Base-by-base conservation (phyloP, 2,113 vertebrate genomes). In the Ahaetulla prasina region DNA sequence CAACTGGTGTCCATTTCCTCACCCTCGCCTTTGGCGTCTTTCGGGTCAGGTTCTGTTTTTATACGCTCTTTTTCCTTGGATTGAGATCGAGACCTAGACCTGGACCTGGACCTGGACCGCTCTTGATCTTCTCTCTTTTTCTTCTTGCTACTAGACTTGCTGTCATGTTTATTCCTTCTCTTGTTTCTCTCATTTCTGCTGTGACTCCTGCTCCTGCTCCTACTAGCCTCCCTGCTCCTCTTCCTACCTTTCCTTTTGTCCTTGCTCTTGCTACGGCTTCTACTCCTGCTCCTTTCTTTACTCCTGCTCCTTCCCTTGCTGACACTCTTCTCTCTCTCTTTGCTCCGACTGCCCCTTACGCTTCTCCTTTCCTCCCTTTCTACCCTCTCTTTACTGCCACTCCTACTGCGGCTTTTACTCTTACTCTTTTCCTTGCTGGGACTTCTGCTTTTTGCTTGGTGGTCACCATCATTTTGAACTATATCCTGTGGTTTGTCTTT, bases 121-220 rank as follows among this genome's bases (percentile, higher is more conserved):
- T 98, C 98, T 0, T 96, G 97, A 55, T 97, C 97, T 88, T 94
- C 94, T 96, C 97, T 98, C 97, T 98, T 99, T 49, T 96, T 98
- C 30, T 98, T 99, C 94, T 98, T 98, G 97, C 98, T 98, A 94
- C 95, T 91, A 55, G 97, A 86, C 92, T 98, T 99, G 96, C 98
- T 98, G 95, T 98, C 98, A 54, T 98, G 97, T 92, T 98, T 98
- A 97, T 98, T 97, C 94, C 96, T 96, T 74, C 97, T 98, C 80
- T 97, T 96, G 97, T 97, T 98, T 94, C 98, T 98, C 95, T 98
- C 98, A n/a, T 98, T 98, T 96, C 98, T 98, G 96, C 98, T 98
- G 89, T 88, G 95, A 91, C 96, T 97, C 1, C 88, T 92, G 93
- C 97, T 97, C 55, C 95, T 95, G 88, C 97, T 97, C 49, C 96